Conservation (phyloP, 2,888 invertebrate species). For the Papilio elwesi region DNA sequence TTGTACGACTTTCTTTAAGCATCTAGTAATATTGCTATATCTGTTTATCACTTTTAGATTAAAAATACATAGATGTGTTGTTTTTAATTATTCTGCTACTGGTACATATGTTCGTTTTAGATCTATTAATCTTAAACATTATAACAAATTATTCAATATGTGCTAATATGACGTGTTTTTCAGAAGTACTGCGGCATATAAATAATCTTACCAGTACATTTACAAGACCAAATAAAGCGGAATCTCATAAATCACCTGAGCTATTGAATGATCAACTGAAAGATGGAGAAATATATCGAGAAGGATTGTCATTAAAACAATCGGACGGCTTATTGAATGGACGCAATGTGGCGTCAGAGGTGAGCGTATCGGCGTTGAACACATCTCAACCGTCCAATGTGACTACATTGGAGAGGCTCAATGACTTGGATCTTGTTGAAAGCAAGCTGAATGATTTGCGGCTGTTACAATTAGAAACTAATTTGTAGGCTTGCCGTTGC, state of each 20-base stretch:
- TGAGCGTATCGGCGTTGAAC: conserved; percentile 49
- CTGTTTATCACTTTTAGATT: no score
- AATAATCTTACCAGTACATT: conserved; percentile 65
- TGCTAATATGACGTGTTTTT: conserved; percentile 45
- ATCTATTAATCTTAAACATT: no score
- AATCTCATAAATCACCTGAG: not conserved
- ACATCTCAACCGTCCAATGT: conserved; percentile 65
- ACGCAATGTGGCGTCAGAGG: conserved; percentile 53
- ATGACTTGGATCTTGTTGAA: conserved; percentile 73
- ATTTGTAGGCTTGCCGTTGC: conserved; percentile 53
- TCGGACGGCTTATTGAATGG: conserved; percentile 64
- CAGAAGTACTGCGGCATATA: conserved; percentile 76
- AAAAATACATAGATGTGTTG: no score
- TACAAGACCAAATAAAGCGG: conserved; percentile 2
- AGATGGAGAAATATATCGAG: conserved; percentile 7
- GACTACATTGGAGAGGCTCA: conserved; percentile 74
- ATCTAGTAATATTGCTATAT: no score
- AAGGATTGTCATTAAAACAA: conserved; percentile 49
- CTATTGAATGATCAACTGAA: not conserved
- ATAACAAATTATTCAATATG: no score
- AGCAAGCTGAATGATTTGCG: conserved; percentile 70
- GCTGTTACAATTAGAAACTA: conserved; percentile 67
- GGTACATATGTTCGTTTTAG: no score
- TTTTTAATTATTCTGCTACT: no score
- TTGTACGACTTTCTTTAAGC: no score